Conservation (phyloP, 2,113 vertebrate species). For the Clarias magur region DNA sequence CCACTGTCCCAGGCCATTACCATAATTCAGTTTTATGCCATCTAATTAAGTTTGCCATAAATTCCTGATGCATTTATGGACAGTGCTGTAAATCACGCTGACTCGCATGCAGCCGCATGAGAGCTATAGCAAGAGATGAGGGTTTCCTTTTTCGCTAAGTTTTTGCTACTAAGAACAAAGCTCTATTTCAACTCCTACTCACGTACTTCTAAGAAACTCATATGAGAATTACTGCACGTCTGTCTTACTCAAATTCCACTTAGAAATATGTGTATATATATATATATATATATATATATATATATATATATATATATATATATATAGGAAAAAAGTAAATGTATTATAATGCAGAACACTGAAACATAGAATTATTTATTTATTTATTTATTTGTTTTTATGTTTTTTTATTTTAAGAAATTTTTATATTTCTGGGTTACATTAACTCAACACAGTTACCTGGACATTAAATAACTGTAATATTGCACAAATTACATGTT, state of each 20-base stretch:
- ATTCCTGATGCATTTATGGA: constrained; percentile 50
- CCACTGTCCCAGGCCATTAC: constrained; percentile 49
- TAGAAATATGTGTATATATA: neutral
- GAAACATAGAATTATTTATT: no score
- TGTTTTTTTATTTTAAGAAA: no score
- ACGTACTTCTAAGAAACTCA: neutral
- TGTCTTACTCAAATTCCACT: neutral
- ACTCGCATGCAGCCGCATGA: constrained; percentile 31
- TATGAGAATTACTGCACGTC: neutral
- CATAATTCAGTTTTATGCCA: constrained; percentile 55
- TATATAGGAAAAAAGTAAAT: neutral
- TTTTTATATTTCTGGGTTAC: no score
- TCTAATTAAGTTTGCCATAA: constrained; percentile 52
- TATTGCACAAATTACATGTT: no score
- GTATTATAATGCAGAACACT: no score
- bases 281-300: neutral
- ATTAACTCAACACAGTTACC: no score
- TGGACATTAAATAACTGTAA: no score
- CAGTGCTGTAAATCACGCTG: constrained; percentile 48
- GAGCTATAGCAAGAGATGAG: constrained; percentile 9
- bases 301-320: neutral
- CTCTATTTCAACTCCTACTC: neutral
- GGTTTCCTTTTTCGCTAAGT: constrained; percentile 24
- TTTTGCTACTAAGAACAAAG: neutral
- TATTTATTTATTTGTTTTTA: no score